Percentiles rank a stretch among this genome's conserved stretches.
phyloP scores from a whole-genome alignment of 2,888 invertebrate genomes.

The Seira sanloemensis region DNA sequence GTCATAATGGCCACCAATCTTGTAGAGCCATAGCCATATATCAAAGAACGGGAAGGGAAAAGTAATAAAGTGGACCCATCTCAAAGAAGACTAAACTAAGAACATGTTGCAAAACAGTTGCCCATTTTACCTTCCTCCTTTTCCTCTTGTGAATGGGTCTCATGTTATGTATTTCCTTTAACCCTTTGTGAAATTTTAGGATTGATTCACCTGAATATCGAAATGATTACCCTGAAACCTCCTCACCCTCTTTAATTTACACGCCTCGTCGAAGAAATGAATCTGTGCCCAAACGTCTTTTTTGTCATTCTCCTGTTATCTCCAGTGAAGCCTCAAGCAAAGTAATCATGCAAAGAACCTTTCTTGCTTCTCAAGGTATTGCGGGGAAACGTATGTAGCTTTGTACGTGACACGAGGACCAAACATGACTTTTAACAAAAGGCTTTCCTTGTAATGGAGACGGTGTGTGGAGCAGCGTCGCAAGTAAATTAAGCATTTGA shows the following conservation, averaged over 20 bases:
- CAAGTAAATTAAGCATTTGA: slow-evolving; percentile 45
- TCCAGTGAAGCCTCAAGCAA: not conserved
- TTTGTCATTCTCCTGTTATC: not conserved
- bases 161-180: no score
- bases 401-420: slow-evolving; percentile 41
- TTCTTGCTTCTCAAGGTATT: not conserved
- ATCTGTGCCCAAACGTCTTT: not conserved
- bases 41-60: no score
- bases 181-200: no score
- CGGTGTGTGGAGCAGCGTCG: no score
- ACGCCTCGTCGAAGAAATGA: not conserved
- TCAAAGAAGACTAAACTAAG: no score
- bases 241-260: not conserved
- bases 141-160: no score
- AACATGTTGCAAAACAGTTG: no score
- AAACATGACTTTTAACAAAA: slow-evolving; percentile 4
- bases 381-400: not conserved
- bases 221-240: not conserved
- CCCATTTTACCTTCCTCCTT: no score
- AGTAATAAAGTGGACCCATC: no score
- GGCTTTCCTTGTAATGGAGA: not conserved
- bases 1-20: not conserved
- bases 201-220: no score
- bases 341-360: not conserved
- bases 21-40: no score